Evolutionary conservation across 2,797 vertebrate genomes (phyloP).

Genomic region (Synaphobranchus kaupii): DNA sequence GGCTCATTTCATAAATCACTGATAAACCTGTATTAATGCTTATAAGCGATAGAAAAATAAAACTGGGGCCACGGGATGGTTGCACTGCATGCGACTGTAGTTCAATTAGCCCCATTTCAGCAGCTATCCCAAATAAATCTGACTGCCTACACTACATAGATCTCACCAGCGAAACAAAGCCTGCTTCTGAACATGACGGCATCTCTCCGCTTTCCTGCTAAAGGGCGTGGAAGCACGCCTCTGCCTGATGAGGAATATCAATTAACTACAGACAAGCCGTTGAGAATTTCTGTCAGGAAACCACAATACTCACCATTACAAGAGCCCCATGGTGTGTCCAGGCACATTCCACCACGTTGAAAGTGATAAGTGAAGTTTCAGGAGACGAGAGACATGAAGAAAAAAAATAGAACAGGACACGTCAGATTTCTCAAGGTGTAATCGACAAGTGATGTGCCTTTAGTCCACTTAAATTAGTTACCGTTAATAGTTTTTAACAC

Average conservation of each 20-base stretch:
- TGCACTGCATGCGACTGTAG: not conserved
- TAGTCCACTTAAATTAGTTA: not conserved
- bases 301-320: slow-evolving; percentile 26
- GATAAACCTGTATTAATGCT: not conserved
- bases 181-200: not conserved
- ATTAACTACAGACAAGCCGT: not conserved
- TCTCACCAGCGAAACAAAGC: not conserved
- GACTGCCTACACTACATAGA: not conserved
- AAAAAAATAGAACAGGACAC: not conserved
- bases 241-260: not conserved
- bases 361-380: not conserved
- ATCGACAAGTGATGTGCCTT: not conserved
- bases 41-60: not conserved
- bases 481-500: not conserved
- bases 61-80: not conserved
- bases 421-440: slow-evolving; percentile 12
- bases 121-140: not conserved
- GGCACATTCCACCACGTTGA: slow-evolving; percentile 8
- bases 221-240: not conserved
- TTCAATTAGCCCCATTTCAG: not conserved
- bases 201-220: not conserved
- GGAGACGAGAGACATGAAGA: not conserved
- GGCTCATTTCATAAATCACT: not conserved
- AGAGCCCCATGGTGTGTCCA: not conserved
- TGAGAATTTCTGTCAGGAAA: slow-evolving; percentile 9